phyloP scores from a whole-genome alignment of 2,797 vertebrate genomes.

The Aselliscus stoliczkanus region DNA sequence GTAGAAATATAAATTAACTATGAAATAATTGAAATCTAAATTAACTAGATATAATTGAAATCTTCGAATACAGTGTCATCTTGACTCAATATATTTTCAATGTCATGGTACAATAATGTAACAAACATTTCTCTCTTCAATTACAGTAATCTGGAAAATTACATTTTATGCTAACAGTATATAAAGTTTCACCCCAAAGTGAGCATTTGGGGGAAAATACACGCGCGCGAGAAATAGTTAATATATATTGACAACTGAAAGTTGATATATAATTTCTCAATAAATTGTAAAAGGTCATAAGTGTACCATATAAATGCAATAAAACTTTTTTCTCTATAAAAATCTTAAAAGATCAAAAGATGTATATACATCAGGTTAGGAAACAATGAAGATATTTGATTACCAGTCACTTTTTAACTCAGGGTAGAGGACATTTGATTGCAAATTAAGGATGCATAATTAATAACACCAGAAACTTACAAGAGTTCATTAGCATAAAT shows the following conservation, averaged over 20 bases:
- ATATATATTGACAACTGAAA: slow-evolving; percentile 14
- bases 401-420: slow-evolving; percentile 26
- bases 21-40: too few relatives aligned
- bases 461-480: slow-evolving; percentile 40
- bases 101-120: not conserved
- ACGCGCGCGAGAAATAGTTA: not conserved
- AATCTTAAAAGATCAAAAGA: slow-evolving; percentile 35
- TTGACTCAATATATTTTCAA: slow-evolving; percentile 40
- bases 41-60: slow-evolving; percentile 43
- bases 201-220: not conserved
- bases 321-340: slow-evolving; percentile 35
- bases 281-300: not conserved
- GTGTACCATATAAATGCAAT: not conserved
- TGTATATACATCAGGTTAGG: not conserved
- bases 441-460: slow-evolving; percentile 54
- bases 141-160: not conserved
- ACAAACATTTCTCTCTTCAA: slow-evolving; percentile 16
- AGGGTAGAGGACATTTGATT: slow-evolving; percentile 1
- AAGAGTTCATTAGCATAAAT: slow-evolving; percentile 51
- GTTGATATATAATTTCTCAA: slow-evolving; percentile 10
- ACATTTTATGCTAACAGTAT: slow-evolving; percentile 23
- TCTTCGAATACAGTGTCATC: not conserved
- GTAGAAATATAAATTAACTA: slow-evolving; percentile 3
- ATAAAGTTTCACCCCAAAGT: not conserved
- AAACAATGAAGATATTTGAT: not conserved